These are phyloP conservation scores for Aplochiton taeniatus DNA, from an alignment of 2,797 vertebrate genomes.

Conservation along the genomic window DNA sequence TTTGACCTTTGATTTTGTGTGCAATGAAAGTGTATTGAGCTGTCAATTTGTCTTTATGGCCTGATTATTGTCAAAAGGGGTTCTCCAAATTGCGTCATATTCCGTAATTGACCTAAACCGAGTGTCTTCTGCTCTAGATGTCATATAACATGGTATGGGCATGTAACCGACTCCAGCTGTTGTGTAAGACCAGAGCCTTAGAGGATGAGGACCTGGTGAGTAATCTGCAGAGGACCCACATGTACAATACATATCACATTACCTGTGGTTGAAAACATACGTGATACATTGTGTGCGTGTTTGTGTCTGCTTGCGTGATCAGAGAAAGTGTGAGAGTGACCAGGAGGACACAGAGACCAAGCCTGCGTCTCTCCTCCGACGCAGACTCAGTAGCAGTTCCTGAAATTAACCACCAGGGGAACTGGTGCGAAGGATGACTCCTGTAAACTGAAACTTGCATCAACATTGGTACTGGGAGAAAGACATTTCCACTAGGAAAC, in stretches of 20 bases:
- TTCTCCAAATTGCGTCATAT: too few relatives aligned
- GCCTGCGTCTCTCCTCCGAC: conserved; percentile 37
- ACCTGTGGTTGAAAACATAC: not conserved
- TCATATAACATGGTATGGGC: conserved; percentile 61
- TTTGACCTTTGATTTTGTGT: too few relatives aligned
- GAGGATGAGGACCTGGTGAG: conserved; percentile 58
- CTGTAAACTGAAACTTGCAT: too few relatives aligned
- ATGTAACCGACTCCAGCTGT: conserved; percentile 52
- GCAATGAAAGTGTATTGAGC: too few relatives aligned
- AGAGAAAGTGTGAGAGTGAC: conserved; percentile 75
- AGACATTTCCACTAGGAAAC: too few relatives aligned
- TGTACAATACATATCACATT: not conserved
- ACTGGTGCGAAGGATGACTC: too few relatives aligned
- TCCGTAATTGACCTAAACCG: too few relatives aligned
- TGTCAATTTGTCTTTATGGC: too few relatives aligned
- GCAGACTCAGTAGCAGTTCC: conserved; percentile 62
- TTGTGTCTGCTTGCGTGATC: not conserved
- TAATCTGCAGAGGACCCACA: not conserved
- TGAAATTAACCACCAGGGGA: conserved; percentile 24
- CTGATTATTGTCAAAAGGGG: too few relatives aligned
- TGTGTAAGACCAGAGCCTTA: conserved; percentile 48
- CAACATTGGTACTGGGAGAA: too few relatives aligned
- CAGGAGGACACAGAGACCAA: conserved; percentile 60
- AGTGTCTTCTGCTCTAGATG: conserved; percentile 31
- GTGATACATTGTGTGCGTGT: not conserved